phyloP scores from a whole-genome alignment of 2,797 vertebrate genomes.

The Scomberomorus guttatus region DNA sequence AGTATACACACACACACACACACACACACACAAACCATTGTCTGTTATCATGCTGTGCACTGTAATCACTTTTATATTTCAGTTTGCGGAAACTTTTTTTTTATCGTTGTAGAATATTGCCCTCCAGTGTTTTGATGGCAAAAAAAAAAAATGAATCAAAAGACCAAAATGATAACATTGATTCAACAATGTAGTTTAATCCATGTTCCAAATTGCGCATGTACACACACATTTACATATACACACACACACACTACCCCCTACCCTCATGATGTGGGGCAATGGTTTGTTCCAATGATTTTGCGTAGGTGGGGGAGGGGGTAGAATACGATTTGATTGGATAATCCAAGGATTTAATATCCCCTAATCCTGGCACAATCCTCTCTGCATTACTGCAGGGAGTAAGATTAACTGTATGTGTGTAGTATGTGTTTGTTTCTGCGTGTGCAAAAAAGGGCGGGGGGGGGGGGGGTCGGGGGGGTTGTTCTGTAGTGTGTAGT shows the following conservation, averaged over 20 bases:
- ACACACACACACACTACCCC: conserved; percentile 15
- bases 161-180: conserved; percentile 49
- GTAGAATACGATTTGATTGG: conserved; percentile 87
- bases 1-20: background rate
- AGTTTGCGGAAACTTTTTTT: conserved; percentile 42
- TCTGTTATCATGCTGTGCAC: conserved; percentile 40
- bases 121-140: conserved; percentile 27
- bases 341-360: conserved; percentile 93
- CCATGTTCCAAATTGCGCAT: conserved; percentile 42
- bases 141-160: conserved; percentile 43
- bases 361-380: conserved; percentile 87
- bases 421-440: conserved; percentile 76
- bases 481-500: background rate
- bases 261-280: conserved; percentile 57
- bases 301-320: conserved; percentile 74
- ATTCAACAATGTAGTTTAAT: conserved; percentile 54
- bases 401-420: conserved; percentile 84
- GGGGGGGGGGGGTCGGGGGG: background rate
- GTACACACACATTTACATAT: conserved; percentile 54
- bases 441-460: conserved; percentile 33
- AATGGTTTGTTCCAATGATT: conserved; percentile 81
- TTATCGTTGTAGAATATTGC: conserved; percentile 17
- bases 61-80: conserved; percentile 58
- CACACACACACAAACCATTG: conserved; percentile 12
- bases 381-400: conserved; percentile 84